A percentile compares a stretch with the other conserved stretches of the same genome.
These are phyloP conservation scores for Psettodes erumei DNA, from an alignment of 2,113 vertebrate species.

Conservation along the genomic window DNA sequence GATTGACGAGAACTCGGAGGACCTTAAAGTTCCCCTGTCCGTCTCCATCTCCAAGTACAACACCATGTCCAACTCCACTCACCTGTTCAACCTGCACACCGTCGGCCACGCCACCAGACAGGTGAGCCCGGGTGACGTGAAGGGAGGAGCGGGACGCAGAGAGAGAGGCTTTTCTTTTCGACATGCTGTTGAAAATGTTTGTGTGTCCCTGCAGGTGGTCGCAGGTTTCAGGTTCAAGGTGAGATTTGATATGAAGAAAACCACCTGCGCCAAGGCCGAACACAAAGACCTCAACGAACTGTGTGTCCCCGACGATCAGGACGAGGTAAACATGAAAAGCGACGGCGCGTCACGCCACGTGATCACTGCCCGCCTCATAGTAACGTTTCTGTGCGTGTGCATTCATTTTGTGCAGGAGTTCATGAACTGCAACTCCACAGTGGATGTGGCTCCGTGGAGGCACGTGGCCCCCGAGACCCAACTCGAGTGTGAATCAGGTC, in stretches of 20 bases:
- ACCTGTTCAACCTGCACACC: slow-evolving; percentile 81
- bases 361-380: neutral
- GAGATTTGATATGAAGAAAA: slow-evolving; percentile 84
- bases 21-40: slow-evolving; percentile 80
- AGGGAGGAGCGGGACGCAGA: neutral
- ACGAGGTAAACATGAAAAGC: slow-evolving; percentile 79
- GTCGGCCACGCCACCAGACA: slow-evolving; percentile 83
- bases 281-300: slow-evolving; percentile 81
- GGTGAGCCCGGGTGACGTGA: slow-evolving; percentile 72
- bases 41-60: slow-evolving; percentile 83
- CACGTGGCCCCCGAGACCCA: slow-evolving; percentile 62
- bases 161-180: neutral
- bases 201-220: slow-evolving; percentile 83
- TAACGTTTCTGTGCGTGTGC: neutral
- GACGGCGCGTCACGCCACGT: neutral
- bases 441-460: slow-evolving; percentile 83
- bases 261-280: slow-evolving; percentile 86
- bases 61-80: slow-evolving; percentile 44
- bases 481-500: slow-evolving; percentile 75
- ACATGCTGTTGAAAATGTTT: neutral
- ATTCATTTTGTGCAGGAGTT: slow-evolving; percentile 82
- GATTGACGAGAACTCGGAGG: slow-evolving; percentile 66
- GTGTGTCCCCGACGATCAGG: slow-evolving; percentile 72
- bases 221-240: slow-evolving; percentile 85
- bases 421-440: slow-evolving; percentile 81